These are phyloP conservation scores for Dicyrtoma fusca DNA, from an alignment of 2,888 invertebrate species.

Conservation along the genomic window DNA sequence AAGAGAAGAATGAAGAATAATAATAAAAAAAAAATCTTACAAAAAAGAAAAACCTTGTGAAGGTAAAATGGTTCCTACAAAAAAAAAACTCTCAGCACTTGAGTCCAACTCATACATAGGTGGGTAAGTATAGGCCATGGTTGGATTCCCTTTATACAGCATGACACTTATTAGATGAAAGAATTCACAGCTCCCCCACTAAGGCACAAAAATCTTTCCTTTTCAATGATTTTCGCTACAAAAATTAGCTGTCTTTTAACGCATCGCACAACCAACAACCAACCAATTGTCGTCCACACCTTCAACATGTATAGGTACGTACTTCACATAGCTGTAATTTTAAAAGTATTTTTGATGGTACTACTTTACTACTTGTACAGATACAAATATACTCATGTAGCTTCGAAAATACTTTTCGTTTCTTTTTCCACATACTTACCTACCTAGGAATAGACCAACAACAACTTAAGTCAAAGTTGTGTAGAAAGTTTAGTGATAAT, in stretches of 20 bases:
- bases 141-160: constrained; percentile 1
- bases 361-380: neutral
- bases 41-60: constrained; percentile 36
- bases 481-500: too few species aligned
- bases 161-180: constrained; percentile 4
- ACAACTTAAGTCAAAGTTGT: too few species aligned
- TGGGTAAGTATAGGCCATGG: constrained; percentile 8
- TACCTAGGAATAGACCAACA: too few species aligned
- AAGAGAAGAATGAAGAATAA: neutral
- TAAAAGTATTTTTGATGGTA: neutral
- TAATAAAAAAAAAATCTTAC: neutral
- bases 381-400: too few species aligned
- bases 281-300: neutral
- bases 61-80: constrained; percentile 24
- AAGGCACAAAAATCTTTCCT: constrained; percentile 10
- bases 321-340: too few species aligned
- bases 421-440: too few species aligned
- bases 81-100: constrained; percentile 13
- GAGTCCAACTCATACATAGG: neutral
- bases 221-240: constrained; percentile 15
- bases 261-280: neutral
- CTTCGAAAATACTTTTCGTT: too few species aligned
- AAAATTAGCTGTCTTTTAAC: constrained; percentile 16
- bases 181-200: neutral
- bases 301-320: neutral